Conservation (phyloP, 2,888 invertebrate genomes). For the Phortica okadai region DNA sequence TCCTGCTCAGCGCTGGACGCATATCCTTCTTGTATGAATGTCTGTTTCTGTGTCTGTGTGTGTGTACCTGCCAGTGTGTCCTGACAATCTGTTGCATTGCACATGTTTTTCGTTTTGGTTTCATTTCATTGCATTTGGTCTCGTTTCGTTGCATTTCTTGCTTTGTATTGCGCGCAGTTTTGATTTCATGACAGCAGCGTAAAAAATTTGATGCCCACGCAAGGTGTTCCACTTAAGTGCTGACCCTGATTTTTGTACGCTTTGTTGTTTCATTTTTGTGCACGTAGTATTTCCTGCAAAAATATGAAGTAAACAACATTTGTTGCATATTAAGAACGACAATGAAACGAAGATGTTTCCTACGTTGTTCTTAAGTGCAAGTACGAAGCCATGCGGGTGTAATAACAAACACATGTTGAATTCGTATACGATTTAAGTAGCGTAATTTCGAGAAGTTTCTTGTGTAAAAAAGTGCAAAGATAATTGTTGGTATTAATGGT, state of each 20-base stretch:
- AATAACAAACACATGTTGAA: not conserved
- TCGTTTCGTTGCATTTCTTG: conserved; percentile 2
- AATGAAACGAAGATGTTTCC: conserved; percentile 7
- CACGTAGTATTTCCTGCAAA: conserved; percentile 14
- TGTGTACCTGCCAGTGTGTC: conserved; percentile 21
- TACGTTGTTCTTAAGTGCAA: not conserved
- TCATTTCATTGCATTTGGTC: not conserved
- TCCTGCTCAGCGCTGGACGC: not conserved
- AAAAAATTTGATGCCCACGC: conserved; percentile 56
- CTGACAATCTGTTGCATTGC: conserved; percentile 62
- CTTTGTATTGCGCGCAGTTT: conserved; percentile 4
- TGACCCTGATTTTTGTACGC: conserved; percentile 52
- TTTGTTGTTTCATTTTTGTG: not conserved
- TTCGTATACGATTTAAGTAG: not conserved
- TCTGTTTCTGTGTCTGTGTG: not conserved
- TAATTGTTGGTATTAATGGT: too few relatives aligned
- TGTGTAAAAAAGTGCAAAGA: not conserved
- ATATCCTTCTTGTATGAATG: not conserved
- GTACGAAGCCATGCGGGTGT: not conserved
- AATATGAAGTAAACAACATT: conserved; percentile 5
- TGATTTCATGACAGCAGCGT: conserved; percentile 39
- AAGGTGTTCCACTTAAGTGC: conserved; percentile 59
- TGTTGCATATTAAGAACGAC: conserved; percentile 11
- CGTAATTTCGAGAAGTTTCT: not conserved
- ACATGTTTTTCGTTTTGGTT: conserved; percentile 51